Percentiles rank a stretch among this genome's conserved stretches.
Conservation (phyloP, 2,113 vertebrate species). For the human (Homo sapiens) region GRCh38 chr2:72154501-72155000, state of each 20-base stretch:
- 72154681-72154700: conserved; percentile 36
- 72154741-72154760: not conserved
- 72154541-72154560: conserved; percentile 71
- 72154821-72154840: conserved; percentile 63
- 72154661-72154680: conserved; percentile 60
- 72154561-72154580: conserved; percentile 80
- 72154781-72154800: accelerated
- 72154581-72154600: conserved; percentile 80
- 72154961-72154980: conserved; percentile 85
- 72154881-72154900: conserved; percentile 83
- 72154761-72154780: accelerated
- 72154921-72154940: conserved; percentile 87
- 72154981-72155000: conserved; percentile 85
- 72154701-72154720: conserved; percentile 44
- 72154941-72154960: conserved; percentile 87
- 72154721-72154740: conserved; percentile 59
- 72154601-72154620: conserved; percentile 68
- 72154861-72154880: conserved; percentile 76
- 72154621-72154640: conserved; percentile 57
- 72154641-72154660: conserved; percentile 56
- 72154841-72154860: conserved; percentile 64
- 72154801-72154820: conserved; percentile 58
- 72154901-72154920: conserved; percentile 87
- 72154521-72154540: conserved; percentile 64
- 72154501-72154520: conserved; percentile 68